Evolutionary conservation across 2,113 vertebrate genomes (phyloP).

Genomic region (Bettongia penicillata): DNA sequence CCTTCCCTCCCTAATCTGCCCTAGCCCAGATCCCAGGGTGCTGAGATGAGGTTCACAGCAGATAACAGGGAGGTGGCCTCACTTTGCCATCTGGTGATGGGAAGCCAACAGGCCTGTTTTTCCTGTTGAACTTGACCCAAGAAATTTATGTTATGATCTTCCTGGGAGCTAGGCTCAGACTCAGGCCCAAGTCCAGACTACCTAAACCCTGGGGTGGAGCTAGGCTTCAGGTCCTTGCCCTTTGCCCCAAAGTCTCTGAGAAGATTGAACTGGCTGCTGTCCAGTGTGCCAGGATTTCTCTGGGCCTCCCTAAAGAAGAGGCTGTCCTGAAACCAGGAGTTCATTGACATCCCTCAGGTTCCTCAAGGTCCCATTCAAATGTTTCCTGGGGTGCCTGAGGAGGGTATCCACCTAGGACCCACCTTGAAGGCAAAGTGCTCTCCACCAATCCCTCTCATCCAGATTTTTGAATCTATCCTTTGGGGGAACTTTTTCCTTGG

Average conservation of each 20-base stretch:
- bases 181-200: not conserved
- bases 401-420: not conserved
- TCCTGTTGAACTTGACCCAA: not conserved
- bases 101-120: not conserved
- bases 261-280: not conserved
- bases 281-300: not conserved
- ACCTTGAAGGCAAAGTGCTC: not conserved
- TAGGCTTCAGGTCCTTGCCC: not conserved
- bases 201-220: not conserved
- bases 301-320: not conserved
- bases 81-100: not conserved
- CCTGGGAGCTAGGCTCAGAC: not conserved
- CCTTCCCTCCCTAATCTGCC: not conserved
- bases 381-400: not conserved
- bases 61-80: not conserved
- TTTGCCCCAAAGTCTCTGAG: not conserved
- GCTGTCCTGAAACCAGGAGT: not conserved
- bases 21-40: not conserved
- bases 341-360: not conserved
- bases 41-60: not conserved
- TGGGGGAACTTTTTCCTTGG: not conserved
- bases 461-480: not conserved
- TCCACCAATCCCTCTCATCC: not conserved
- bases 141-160: not conserved
- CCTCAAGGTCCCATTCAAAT: not conserved